Percentiles rank a stretch among this genome's conserved stretches.
Evolutionary conservation across 2,888 invertebrate species (phyloP).

Genomic region (Octonoba sinensis): DNA sequence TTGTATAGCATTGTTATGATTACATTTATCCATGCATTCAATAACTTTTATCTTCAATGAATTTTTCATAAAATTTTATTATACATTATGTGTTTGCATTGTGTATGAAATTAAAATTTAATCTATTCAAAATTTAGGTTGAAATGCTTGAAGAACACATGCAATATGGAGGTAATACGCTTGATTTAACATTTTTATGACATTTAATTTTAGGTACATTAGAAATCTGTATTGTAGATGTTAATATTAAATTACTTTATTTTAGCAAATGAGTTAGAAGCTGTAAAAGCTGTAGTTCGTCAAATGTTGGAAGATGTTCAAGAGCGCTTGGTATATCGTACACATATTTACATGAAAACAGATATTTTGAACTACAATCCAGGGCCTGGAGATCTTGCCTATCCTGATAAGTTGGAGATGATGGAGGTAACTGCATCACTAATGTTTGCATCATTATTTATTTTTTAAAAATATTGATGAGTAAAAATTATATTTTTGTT

Average conservation of each 20-base stretch:
- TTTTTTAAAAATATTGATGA: too few species aligned
- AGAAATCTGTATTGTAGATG: background rate
- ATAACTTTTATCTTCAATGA: too few species aligned
- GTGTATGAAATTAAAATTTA: conserved; percentile 3
- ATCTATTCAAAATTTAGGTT: conserved; percentile 68
- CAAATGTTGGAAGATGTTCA: conserved; percentile 94
- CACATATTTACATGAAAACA: conserved; percentile 91
- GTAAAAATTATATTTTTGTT: too few species aligned
- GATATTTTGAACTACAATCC: conserved; percentile 86
- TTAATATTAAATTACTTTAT: background rate
- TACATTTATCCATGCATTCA: too few species aligned
- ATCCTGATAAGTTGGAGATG: conserved; percentile 97
- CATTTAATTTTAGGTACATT: background rate
- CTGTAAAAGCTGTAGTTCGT: conserved; percentile 83
- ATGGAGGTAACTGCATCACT: conserved; percentile 81
- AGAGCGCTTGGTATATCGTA: conserved; percentile 94
- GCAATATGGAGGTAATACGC: conserved; percentile 79
- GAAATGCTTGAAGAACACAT: conserved; percentile 93
- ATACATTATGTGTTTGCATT: background rate
- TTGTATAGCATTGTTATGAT: too few species aligned
- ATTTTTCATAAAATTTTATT: background rate
- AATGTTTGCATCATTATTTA: too few species aligned
- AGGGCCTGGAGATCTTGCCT: conserved; percentile 94
- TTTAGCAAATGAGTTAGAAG: conserved; percentile 78
- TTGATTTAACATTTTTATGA: conserved; percentile 69